A percentile compares a stretch with the other conserved stretches of the same genome.
Conservation (phyloP, 2,113 vertebrate species). For the Lophotis ruficrista region DNA sequence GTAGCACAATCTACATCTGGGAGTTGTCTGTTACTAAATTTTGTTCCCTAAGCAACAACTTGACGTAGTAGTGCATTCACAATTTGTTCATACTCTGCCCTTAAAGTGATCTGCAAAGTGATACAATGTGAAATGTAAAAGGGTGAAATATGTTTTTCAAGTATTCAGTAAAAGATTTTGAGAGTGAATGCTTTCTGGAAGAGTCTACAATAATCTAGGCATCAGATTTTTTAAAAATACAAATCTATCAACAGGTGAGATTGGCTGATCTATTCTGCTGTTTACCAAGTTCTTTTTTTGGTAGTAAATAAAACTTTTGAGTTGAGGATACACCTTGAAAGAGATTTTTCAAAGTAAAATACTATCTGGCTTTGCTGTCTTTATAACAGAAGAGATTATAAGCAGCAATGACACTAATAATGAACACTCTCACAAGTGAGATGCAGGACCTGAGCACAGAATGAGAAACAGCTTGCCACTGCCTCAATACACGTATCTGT, state of each 20-base stretch:
- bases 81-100: not conserved
- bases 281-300: not conserved
- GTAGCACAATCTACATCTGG: not conserved
- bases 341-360: not conserved
- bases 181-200: not conserved
- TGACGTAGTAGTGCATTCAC: not conserved
- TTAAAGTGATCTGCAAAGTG: rapidly evolving
- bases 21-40: not conserved
- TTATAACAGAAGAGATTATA: not conserved
- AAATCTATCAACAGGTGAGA: not conserved
- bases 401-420: conserved; percentile 28
- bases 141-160: not conserved
- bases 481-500: not conserved
- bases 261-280: not conserved
- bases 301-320: not conserved
- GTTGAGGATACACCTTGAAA: not conserved
- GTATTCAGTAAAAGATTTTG: not conserved
- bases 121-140: not conserved
- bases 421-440: conserved; percentile 25
- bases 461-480: not conserved
- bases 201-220: not conserved
- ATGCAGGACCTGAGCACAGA: not conserved
- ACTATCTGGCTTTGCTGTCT: not conserved
- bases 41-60: not conserved
- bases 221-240: not conserved